A percentile compares a stretch with the other conserved stretches of the same genome.
Evolutionary conservation across 2,113 vertebrate genomes (phyloP).

Genomic region (Chunga burmeisteri): DNA sequence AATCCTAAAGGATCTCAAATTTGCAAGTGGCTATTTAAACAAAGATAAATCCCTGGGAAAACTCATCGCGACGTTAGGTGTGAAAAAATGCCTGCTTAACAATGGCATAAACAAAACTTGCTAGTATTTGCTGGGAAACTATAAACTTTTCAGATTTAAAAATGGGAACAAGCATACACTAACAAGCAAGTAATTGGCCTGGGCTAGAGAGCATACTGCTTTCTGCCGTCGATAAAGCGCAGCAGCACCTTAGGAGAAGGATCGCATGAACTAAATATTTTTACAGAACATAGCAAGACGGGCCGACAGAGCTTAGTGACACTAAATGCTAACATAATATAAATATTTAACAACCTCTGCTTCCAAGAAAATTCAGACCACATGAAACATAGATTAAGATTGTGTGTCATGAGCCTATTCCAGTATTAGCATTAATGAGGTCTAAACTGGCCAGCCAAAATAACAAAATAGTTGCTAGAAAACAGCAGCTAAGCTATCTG

Average conservation of each 20-base stretch:
- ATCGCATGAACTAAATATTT: conserved; percentile 13
- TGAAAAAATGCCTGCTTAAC: neutral
- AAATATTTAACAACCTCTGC: conserved; percentile 42
- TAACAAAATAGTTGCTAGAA: conserved; percentile 39
- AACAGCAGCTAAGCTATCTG: conserved; percentile 31
- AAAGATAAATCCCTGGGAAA: neutral
- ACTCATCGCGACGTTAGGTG: neutral
- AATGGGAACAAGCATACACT: neutral
- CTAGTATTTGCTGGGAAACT: neutral
- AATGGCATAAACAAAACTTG: neutral
- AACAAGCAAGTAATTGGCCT: neutral
- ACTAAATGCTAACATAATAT: conserved; percentile 21
- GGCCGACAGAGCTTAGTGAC: neutral
- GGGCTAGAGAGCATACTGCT: neutral
- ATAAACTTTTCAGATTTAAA: neutral
- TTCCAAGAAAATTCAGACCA: conserved; percentile 32
- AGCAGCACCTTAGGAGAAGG: neutral
- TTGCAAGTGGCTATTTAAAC: neutral
- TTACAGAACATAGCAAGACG: neutral
- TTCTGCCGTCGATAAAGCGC: neutral
- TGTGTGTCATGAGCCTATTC: neutral
- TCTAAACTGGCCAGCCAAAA: conserved; percentile 24
- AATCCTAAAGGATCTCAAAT: neutral
- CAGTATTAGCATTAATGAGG: conserved; percentile 40
- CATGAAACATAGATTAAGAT: conserved; percentile 44